Evolutionary conservation across 2,797 vertebrate genomes (phyloP).

Genomic region (Astyanax mexicanus): DNA sequence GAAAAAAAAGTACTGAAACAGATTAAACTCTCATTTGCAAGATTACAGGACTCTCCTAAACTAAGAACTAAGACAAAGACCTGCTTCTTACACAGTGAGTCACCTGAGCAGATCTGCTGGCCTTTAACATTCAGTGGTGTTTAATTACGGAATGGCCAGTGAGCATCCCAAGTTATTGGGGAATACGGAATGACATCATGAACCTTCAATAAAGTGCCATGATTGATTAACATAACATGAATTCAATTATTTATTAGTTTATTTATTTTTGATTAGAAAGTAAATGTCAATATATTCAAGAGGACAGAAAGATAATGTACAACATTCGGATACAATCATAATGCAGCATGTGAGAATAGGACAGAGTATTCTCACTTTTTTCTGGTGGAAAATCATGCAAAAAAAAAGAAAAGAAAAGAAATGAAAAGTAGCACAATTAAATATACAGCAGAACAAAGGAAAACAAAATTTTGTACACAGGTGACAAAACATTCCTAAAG

Average conservation of each 20-base stretch:
- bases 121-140: background rate
- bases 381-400: conserved; percentile 14
- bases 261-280: conserved; percentile 7
- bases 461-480: conserved; percentile 13
- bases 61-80: background rate
- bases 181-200: background rate
- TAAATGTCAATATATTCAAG: conserved; percentile 3
- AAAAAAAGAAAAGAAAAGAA: conserved; percentile 3
- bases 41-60: background rate
- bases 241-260: too few species aligned
- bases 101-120: background rate
- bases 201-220: conserved; percentile 32
- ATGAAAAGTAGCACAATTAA: background rate
- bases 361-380: background rate
- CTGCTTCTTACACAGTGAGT: background rate
- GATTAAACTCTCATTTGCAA: background rate
- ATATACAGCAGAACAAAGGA: background rate
- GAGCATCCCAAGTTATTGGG: background rate
- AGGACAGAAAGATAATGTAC: conserved; percentile 9
- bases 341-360: conserved; percentile 8
- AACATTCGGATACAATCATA: background rate
- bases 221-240: background rate
- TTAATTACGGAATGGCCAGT: conserved; percentile 8
- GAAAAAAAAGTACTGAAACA: conserved; percentile 2
- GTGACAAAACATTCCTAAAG: conserved; percentile 7